Percentiles rank a stretch among this genome's conserved stretches.
Evolutionary conservation across 2,888 invertebrate species (phyloP).

Genomic region (Antitype chi): DNA sequence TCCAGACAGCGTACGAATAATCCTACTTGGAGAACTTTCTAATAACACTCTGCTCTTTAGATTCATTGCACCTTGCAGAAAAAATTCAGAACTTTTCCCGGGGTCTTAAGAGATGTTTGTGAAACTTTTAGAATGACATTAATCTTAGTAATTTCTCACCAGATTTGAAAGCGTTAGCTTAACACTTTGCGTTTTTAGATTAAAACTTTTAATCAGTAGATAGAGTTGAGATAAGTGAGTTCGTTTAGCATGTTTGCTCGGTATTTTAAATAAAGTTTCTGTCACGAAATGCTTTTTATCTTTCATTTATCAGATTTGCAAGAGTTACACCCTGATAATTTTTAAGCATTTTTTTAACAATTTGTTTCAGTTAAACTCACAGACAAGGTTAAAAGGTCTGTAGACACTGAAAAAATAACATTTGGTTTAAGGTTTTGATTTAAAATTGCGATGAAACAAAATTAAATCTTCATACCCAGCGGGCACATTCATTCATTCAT

Average conservation of each 20-base stretch:
- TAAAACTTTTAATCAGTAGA: conserved; percentile 63
- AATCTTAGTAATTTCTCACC: conserved; percentile 79
- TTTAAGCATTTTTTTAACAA: too few species aligned
- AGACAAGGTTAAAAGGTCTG: conserved; percentile 20
- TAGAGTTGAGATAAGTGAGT: conserved; percentile 52
- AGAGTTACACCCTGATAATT: not conserved
- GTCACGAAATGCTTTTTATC: not conserved
- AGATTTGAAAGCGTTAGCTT: conserved; percentile 74
- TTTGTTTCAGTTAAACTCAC: not conserved
- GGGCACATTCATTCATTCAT: not conserved
- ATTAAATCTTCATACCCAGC: not conserved
- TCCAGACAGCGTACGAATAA: conserved; percentile 76
- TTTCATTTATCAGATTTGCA: conserved; percentile 2
- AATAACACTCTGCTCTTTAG: conserved; percentile 83
- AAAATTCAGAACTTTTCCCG: conserved; percentile 78
- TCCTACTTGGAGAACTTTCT: conserved; percentile 83
- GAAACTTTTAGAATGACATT: conserved; percentile 83
- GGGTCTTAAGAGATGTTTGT: conserved; percentile 80
- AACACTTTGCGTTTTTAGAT: conserved; percentile 69
- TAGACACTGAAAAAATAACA: not conserved
- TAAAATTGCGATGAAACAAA: not conserved
- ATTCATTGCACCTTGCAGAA: conserved; percentile 87
- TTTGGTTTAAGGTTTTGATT: not conserved
- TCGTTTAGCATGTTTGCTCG: conserved; percentile 46
- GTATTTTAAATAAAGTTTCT: conserved; percentile 30